phyloP scores from a whole-genome alignment of 2,888 invertebrate species.

The Drosophila limbata region DNA sequence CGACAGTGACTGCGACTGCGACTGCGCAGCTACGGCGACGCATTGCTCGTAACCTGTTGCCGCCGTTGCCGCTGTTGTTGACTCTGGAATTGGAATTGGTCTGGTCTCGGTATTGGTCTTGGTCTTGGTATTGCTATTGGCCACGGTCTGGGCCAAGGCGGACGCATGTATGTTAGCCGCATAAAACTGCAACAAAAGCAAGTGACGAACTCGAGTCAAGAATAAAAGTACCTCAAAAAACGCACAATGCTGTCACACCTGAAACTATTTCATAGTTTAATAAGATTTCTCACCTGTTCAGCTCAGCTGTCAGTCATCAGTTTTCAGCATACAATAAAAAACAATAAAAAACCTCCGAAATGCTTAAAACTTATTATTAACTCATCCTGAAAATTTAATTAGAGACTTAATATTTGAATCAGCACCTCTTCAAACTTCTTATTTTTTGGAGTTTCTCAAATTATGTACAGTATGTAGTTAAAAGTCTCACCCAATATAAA shows the following conservation, averaged over 20 bases:
- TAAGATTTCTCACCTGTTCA: slow-evolving; percentile 21
- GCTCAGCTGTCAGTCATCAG: slow-evolving; percentile 1
- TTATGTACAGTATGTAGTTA: too few species aligned
- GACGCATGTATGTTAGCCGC: slow-evolving; percentile 18
- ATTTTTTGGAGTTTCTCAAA: too few species aligned
- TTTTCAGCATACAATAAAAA: background rate
- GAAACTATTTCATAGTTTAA: slow-evolving; percentile 17
- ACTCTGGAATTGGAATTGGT: slow-evolving; percentile 50
- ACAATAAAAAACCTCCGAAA: background rate
- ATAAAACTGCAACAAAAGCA: slow-evolving; percentile 36
- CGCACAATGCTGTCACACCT: slow-evolving; percentile 11
- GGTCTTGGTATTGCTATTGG: slow-evolving; percentile 30
- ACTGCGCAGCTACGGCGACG: slow-evolving; percentile 53
- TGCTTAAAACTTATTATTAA: background rate
- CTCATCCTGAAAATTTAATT: background rate
- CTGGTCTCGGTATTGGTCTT: slow-evolving; percentile 20
- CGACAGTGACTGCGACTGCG: slow-evolving; percentile 22
- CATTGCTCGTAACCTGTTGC: slow-evolving; percentile 67
- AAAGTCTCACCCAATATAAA: too few species aligned
- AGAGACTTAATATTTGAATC: too few species aligned
- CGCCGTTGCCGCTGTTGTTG: slow-evolving; percentile 34
- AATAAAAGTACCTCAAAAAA: slow-evolving; percentile 1
- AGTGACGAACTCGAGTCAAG: slow-evolving; percentile 21
- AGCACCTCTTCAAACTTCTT: too few species aligned
- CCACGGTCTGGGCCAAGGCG: slow-evolving; percentile 43